Evolutionary conservation across 2,113 vertebrate genomes (phyloP).

Genomic region (Lathamus discolor): DNA sequence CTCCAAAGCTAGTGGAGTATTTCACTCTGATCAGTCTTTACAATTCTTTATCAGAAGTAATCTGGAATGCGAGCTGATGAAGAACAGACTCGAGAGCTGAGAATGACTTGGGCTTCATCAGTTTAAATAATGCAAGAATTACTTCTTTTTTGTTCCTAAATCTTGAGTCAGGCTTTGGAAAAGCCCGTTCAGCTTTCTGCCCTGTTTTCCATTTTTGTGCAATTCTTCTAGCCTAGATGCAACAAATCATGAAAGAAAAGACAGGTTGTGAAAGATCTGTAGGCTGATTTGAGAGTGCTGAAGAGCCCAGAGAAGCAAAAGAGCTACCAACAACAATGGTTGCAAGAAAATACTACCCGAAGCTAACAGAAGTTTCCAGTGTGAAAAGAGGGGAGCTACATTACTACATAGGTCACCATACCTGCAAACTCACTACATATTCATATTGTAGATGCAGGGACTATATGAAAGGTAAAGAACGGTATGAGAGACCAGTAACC

Average conservation of each 20-base stretch:
- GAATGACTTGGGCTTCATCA: background rate
- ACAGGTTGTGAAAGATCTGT: background rate
- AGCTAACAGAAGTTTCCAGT: background rate
- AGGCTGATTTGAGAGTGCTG: background rate
- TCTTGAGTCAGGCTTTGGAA: background rate
- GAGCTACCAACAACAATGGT: background rate
- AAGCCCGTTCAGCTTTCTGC: background rate
- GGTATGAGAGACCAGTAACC: background rate
- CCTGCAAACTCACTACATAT: background rate
- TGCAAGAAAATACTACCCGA: background rate
- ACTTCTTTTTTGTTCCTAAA: background rate
- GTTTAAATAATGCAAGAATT: background rate
- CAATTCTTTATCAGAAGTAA: background rate
- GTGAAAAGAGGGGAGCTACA: background rate
- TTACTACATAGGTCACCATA: background rate
- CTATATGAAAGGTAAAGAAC: background rate
- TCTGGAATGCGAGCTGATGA: background rate
- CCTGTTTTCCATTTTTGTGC: background rate
- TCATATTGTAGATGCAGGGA: background rate
- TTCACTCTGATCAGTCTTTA: background rate
- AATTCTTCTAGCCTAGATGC: background rate
- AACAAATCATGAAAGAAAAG: background rate
- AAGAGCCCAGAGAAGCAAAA: background rate
- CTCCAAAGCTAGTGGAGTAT: background rate
- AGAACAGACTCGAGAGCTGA: background rate